Percentiles rank a stretch among this genome's conserved stretches.
Conservation (phyloP, 2,888 invertebrate genomes). For the Nephrotoma flavescens region DNA sequence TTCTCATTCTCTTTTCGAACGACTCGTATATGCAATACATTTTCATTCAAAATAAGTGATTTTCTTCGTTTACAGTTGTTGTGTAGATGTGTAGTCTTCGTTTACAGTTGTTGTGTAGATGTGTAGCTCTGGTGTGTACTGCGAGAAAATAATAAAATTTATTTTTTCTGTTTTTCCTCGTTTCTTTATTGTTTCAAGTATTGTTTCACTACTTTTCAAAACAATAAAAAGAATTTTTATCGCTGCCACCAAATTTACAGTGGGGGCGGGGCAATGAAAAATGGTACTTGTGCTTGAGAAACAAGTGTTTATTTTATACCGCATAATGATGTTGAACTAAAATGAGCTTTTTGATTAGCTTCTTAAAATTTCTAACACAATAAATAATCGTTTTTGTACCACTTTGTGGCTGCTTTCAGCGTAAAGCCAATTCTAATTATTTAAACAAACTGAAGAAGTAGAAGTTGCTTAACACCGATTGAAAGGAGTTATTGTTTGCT, state of each 20-base stretch:
- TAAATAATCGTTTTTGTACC: too few relatives aligned
- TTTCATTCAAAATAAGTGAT: neutral
- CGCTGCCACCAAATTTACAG: neutral
- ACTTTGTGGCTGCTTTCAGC: too few relatives aligned
- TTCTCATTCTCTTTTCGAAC: neutral
- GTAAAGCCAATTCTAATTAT: too few relatives aligned
- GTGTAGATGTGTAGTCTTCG: neutral
- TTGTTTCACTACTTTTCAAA: neutral
- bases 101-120: neutral
- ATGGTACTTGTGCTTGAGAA: neutral
- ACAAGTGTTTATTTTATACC: neutral
- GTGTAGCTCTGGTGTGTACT: neutral
- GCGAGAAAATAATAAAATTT: neutral
- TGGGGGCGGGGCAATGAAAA: neutral
- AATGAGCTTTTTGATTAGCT: neutral
- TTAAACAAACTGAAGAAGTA: too few relatives aligned
- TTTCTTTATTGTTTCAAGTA: neutral
- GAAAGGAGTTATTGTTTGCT: too few relatives aligned
- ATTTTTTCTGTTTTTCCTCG: neutral
- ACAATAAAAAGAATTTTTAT: neutral
- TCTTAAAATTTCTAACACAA: too few relatives aligned
- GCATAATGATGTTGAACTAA: neutral
- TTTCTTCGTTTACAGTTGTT: neutral
- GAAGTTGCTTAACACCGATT: too few relatives aligned
- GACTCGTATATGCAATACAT: neutral